phyloP scores from a whole-genome alignment of 1,140 invertebrate genomes.

The Heliconius nattereri region DNA sequence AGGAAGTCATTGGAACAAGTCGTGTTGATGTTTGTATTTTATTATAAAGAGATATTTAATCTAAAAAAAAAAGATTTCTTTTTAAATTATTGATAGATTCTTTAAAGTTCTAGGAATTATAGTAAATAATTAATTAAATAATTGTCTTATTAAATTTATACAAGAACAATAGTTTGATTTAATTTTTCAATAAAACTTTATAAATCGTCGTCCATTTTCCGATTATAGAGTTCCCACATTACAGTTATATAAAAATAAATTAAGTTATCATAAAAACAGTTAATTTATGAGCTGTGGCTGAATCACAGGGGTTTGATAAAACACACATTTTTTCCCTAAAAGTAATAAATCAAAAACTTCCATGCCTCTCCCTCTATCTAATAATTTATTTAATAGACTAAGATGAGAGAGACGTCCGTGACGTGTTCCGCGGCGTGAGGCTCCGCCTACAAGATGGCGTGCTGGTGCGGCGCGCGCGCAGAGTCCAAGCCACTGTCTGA shows the following conservation, averaged over 20 bases:
- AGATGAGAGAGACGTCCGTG: conserved; percentile 46
- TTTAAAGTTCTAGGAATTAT: too few relatives aligned
- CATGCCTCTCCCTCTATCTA: conserved; percentile 45
- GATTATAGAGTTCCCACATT: not conserved
- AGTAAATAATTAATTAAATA: too few relatives aligned
- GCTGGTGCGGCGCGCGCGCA: conserved; percentile 48
- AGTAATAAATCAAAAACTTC: not conserved
- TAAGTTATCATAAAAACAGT: not conserved
- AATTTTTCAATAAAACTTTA: too few relatives aligned
- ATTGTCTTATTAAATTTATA: too few relatives aligned
- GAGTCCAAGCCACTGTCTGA: conserved; percentile 52
- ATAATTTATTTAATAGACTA: conserved; percentile 35
- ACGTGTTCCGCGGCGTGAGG: conserved; percentile 40
- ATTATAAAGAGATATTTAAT: not conserved
- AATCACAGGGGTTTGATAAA: not conserved
- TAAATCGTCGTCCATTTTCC: not conserved
- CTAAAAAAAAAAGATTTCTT: not conserved
- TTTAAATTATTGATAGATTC: too few relatives aligned
- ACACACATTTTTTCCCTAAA: not conserved
- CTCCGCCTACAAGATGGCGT: conserved; percentile 77
- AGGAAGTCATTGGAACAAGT: conserved; percentile 54
- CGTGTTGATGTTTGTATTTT: conserved; percentile 17
- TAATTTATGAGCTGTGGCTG: not conserved
- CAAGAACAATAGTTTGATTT: too few relatives aligned
- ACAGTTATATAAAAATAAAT: not conserved